phyloP scores from a whole-genome alignment of 2,888 invertebrate genomes.

The Branchellion lobata region DNA sequence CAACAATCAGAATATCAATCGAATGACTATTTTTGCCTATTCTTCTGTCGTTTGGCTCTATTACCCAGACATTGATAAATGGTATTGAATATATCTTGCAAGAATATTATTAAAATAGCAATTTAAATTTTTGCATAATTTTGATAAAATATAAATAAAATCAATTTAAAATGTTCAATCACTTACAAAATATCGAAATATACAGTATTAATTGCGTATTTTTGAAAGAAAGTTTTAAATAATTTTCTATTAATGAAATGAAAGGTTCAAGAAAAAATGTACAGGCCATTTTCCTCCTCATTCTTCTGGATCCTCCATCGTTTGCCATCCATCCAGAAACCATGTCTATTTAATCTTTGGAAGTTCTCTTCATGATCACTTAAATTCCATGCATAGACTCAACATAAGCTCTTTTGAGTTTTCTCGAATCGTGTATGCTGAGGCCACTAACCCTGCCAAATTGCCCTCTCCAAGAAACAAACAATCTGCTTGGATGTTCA shows the following conservation, averaged over 20 bases:
- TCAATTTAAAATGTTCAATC: too few species aligned
- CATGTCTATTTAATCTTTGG: slow-evolving; percentile 60
- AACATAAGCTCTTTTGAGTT: slow-evolving; percentile 53
- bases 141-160: too few species aligned
- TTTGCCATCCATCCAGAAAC: slow-evolving; percentile 53
- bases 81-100: slow-evolving; percentile 54
- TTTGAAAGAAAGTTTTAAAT: too few species aligned
- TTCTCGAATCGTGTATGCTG: slow-evolving; percentile 55
- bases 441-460: slow-evolving; percentile 33
- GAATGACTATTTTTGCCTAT: slow-evolving; percentile 47
- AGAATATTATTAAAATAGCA: slow-evolving; percentile 48
- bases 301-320: slow-evolving; percentile 58
- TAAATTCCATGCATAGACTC: slow-evolving; percentile 56
- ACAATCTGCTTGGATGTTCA: slow-evolving; percentile 54
- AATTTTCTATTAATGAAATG: too few species aligned
- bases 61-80: slow-evolving; percentile 55
- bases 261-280: too few species aligned
- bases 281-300: slow-evolving; percentile 55
- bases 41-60: slow-evolving; percentile 56
- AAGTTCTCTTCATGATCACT: slow-evolving; percentile 53
- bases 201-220: too few species aligned
- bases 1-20: too few species aligned
- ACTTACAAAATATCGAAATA: too few species aligned
- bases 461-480: slow-evolving; percentile 58
- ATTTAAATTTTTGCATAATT: too few species aligned